A percentile compares a stretch with the other conserved stretches of the same genome.
phyloP scores from a whole-genome alignment of 2,888 invertebrate species.

The Pterostichus madidus region DNA sequence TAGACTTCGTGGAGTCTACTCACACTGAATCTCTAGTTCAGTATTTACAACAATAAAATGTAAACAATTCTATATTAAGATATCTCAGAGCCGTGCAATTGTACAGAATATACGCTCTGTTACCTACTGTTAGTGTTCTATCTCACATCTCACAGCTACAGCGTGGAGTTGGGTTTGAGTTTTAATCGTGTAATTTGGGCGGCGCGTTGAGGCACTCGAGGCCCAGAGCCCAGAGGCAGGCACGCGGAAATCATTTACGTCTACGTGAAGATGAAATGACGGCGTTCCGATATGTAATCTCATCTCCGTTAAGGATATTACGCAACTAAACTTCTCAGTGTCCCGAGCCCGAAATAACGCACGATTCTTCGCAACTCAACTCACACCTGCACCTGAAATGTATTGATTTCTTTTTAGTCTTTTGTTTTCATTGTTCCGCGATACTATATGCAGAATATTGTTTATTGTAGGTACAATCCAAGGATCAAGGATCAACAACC shows the following conservation, averaged over 20 bases:
- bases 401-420: constrained; percentile 55
- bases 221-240: not conserved
- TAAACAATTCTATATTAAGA: constrained; percentile 46
- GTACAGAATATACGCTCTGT: constrained; percentile 59
- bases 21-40: not conserved
- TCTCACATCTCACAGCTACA: not conserved
- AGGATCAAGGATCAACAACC: not conserved
- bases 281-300: constrained; percentile 23
- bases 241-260: constrained; percentile 27
- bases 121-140: not conserved
- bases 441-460: constrained; percentile 4
- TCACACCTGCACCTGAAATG: constrained; percentile 38
- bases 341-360: constrained; percentile 23
- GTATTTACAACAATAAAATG: constrained; percentile 21
- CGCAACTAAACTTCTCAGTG: constrained; percentile 11
- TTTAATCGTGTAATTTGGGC: constrained; percentile 31
- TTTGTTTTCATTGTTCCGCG: constrained; percentile 31
- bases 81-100: constrained; percentile 60
- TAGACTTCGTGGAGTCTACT: constrained; percentile 30
- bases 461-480: not conserved
- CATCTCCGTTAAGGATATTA: constrained; percentile 62
- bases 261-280: constrained; percentile 19
- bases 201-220: constrained; percentile 3
- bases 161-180: constrained; percentile 13
- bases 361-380: constrained; percentile 32